Base-by-base conservation (phyloP, 1,140 invertebrate genomes). In the Wiebesia pumilae region DNA sequence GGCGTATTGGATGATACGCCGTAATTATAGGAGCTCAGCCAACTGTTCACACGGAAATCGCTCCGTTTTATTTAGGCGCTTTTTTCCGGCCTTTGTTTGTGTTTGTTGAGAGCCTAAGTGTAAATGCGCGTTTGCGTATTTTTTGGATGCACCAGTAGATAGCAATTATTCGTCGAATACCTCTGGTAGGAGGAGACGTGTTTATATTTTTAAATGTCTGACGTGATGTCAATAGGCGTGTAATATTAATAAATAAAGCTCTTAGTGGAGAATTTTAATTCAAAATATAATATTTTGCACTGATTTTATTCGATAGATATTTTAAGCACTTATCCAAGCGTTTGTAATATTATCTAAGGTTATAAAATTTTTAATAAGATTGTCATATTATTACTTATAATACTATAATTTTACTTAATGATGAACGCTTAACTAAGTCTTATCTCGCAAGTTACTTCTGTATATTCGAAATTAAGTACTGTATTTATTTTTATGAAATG, bases 1-100 rank as follows among this genome's bases (percentile, higher is more conserved):
- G 27, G 58, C 58, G 27, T 27, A 24, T 38, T 40, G 12, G 75
- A 77, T 69, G 73, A 69, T 84, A 71, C 79, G 54, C n/a, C 69
- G 85, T 82, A 82, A 86, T 86, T 86, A 77, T 51, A 82, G 51
- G 71, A 65, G 40, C 35, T 24, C 73, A 69, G 6, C 19, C 69
- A 51, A 14, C 65, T 82, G 65, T 71, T 82, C 81, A 71, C 67
- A 65, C 27, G 77, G 75, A 78, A 85, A 80, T 80, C 47, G 77
- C 24, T 24, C 38, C 27, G n/a, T 85, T 85, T 78, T 69, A 79
- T 80, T 69, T 80, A 58, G 9, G 4, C 47, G 62, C 40, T 71
- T 69, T 77, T 54, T 69, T 54, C 10, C 27, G 58, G 4, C 3
- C 4, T 40, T 83, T 73, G 43, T 47, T 71, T 58, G 21, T 43